These are phyloP conservation scores for Paralvinella palmiformis DNA, from an alignment of 1,140 invertebrate genomes.

Conservation along the genomic window DNA sequence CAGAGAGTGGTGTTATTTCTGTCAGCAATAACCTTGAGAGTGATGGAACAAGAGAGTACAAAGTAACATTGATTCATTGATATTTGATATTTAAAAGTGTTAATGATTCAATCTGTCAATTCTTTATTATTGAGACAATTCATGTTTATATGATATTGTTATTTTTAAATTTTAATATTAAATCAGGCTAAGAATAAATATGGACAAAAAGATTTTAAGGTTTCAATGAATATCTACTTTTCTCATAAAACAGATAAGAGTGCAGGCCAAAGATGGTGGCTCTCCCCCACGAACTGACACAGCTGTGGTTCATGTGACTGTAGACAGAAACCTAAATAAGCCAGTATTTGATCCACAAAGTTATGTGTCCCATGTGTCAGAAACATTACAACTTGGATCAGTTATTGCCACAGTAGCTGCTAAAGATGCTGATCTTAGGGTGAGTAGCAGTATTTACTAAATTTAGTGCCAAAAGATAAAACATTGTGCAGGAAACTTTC, in stretches of 20 bases:
- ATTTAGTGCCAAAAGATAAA: no score
- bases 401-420: constrained; percentile 25
- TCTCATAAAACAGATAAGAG: constrained; percentile 13
- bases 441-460: no score
- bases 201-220: no score
- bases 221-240: no score
- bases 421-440: constrained; percentile 27
- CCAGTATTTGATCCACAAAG: neutral
- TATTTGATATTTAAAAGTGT: no score
- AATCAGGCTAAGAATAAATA: no score
- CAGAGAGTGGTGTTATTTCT: constrained; percentile 2
- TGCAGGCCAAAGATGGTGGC: constrained; percentile 10
- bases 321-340: constrained; percentile 16
- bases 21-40: constrained; percentile 8
- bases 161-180: neutral
- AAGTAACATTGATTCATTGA: no score
- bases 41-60: constrained; percentile 8
- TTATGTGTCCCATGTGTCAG: constrained; percentile 18
- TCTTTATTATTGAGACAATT: no score
- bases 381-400: constrained; percentile 25
- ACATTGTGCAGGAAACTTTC: no score
- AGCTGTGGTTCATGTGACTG: constrained; percentile 24
- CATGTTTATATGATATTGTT: no score
- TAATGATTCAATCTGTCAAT: no score
- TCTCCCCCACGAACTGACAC: constrained; percentile 24